These are phyloP conservation scores for Antheraea pernyi DNA, from an alignment of 1,140 invertebrate species.

Conservation along the genomic window DNA sequence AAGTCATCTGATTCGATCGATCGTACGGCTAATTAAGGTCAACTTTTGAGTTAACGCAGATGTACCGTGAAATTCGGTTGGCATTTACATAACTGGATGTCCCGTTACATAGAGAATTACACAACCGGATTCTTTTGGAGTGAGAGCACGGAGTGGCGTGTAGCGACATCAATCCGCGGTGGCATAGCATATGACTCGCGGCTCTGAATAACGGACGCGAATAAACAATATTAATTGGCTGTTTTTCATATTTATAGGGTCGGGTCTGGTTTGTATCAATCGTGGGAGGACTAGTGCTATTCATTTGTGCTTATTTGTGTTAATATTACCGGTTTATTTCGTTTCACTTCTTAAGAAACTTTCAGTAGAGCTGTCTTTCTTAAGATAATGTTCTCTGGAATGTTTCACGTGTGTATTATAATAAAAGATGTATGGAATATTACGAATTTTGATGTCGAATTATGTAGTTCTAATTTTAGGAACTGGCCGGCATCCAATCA, in stretches of 20 bases:
- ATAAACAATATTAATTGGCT: slow-evolving; percentile 70
- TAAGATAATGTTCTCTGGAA: too few relatives aligned
- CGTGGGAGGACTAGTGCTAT: slow-evolving; percentile 52
- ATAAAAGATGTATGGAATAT: slow-evolving; percentile 11
- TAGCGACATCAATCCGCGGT: slow-evolving; percentile 41
- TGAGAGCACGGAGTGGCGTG: slow-evolving; percentile 23
- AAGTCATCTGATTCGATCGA: slow-evolving; percentile 20
- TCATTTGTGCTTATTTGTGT: not conserved
- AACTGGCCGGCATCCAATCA: slow-evolving; percentile 48
- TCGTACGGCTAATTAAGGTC: slow-evolving; percentile 45
- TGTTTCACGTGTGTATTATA: too few relatives aligned
- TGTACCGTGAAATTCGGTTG: slow-evolving; percentile 68
- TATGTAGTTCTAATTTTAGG: slow-evolving; percentile 46
- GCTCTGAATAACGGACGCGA: slow-evolving; percentile 62
- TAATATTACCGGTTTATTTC: too few relatives aligned
- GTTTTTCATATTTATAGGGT: slow-evolving; percentile 66
- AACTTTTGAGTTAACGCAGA: slow-evolving; percentile 55
- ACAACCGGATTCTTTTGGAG: slow-evolving; percentile 58
- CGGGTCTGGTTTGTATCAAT: slow-evolving; percentile 43
- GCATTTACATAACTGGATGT: slow-evolving; percentile 76
- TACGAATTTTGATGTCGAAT: slow-evolving; percentile 37
- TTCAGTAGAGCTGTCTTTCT: slow-evolving; percentile 8
- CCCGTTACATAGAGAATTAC: slow-evolving; percentile 73
- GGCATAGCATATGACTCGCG: slow-evolving; percentile 46
- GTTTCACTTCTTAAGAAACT: slow-evolving; percentile 4